These are phyloP conservation scores for Uria aalge DNA, from an alignment of 2,113 vertebrate species.

Conservation along the genomic window DNA sequence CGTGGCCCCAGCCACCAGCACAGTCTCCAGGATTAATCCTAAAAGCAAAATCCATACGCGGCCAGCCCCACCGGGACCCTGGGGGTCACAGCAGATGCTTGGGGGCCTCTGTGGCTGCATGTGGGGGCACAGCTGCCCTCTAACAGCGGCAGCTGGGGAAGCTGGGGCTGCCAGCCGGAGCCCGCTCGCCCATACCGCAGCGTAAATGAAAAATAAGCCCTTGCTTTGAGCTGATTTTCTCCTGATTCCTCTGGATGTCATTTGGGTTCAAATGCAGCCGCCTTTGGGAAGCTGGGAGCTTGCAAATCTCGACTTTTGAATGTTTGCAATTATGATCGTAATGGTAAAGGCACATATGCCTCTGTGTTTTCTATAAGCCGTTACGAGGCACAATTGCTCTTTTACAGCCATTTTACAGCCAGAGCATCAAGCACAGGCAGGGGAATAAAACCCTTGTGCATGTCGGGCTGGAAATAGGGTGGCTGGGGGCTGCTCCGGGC, in stretches of 20 bases:
- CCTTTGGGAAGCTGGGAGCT: conserved; percentile 7
- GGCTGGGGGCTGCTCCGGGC: not conserved
- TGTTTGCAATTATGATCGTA: conserved; percentile 33
- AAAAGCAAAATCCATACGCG: not conserved
- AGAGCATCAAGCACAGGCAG: not conserved
- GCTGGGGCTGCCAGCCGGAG: not conserved
- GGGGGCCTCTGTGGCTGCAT: not conserved
- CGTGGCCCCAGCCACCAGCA: not conserved
- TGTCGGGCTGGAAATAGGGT: not conserved
- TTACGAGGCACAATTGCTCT: not conserved
- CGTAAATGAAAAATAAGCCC: conserved; percentile 10
- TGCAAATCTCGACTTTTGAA: not conserved
- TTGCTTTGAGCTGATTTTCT: conserved; percentile 25
- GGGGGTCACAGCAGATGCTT: not conserved
- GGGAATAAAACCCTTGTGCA: not conserved
- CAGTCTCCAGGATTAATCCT: not conserved
- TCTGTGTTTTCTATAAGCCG: not conserved
- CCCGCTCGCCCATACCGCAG: not conserved
- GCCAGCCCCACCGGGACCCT: not conserved
- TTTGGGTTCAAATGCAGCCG: not conserved
- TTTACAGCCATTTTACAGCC: conserved; percentile 19
- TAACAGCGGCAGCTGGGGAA: not conserved
- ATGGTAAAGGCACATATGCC: conserved; percentile 46
- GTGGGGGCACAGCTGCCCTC: not conserved
- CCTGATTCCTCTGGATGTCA: not conserved